A percentile compares a stretch with the other conserved stretches of the same genome.
These are phyloP conservation scores for Acanthis flammea DNA, from an alignment of 2,797 vertebrate genomes.

Conservation along the genomic window DNA sequence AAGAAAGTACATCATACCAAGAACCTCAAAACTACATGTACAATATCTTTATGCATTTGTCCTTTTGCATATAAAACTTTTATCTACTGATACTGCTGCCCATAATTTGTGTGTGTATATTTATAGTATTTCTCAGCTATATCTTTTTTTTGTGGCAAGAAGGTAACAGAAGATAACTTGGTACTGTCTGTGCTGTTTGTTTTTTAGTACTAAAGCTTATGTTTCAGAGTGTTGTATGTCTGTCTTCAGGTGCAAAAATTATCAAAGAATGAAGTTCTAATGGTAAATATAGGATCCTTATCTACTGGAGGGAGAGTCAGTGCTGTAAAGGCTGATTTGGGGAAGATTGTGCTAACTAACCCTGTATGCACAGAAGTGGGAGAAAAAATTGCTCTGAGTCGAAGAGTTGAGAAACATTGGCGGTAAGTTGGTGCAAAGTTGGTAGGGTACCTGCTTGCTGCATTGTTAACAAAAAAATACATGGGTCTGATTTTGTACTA, in stretches of 20 bases:
- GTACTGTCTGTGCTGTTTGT: neutral
- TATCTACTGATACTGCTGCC: neutral
- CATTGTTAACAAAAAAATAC: neutral
- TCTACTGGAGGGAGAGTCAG: slow-evolving; percentile 97
- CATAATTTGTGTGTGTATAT: neutral
- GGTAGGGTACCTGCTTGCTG: neutral
- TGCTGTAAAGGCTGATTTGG: slow-evolving; percentile 97
- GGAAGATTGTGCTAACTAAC: slow-evolving; percentile 98
- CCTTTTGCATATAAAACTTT: neutral
- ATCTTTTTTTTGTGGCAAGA: neutral
- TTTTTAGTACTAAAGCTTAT: neutral
- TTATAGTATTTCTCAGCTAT: neutral
- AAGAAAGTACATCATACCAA: neutral
- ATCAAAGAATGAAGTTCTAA: slow-evolving; percentile 97
- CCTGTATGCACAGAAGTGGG: slow-evolving; percentile 98
- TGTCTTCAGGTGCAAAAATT: slow-evolving; percentile 92
- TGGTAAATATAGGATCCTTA: slow-evolving; percentile 98
- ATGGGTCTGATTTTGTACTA: neutral
- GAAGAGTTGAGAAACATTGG: slow-evolving; percentile 98
- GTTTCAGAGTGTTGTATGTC: neutral
- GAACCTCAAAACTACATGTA: neutral
- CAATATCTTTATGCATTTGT: neutral
- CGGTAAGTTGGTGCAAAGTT: slow-evolving; percentile 80
- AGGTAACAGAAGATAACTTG: neutral
- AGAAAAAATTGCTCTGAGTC: slow-evolving; percentile 97